These are phyloP conservation scores for Epistrophe eligans DNA, from an alignment of 2,888 invertebrate species.

Conservation along the genomic window DNA sequence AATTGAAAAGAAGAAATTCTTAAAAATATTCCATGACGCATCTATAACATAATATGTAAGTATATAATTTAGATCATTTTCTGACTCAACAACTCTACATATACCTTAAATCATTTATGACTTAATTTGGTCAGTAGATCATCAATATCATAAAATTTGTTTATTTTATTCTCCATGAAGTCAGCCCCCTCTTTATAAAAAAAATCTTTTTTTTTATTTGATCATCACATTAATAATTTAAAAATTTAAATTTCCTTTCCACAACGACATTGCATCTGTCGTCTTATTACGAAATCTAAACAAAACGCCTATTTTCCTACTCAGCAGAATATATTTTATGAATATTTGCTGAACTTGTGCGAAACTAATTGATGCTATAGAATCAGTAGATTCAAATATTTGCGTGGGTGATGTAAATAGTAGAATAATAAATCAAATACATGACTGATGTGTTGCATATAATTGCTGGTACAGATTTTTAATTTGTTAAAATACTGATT, in stretches of 20 bases:
- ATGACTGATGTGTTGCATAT: background rate
- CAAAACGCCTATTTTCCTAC: conserved; percentile 20
- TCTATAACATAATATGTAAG: no score
- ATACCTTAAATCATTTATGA: background rate
- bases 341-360: conserved; percentile 33
- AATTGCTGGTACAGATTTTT: background rate
- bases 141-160: conserved; percentile 16
- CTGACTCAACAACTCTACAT: background rate
- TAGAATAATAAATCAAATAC: background rate
- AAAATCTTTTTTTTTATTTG: background rate
- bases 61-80: conserved; percentile 1
- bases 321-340: background rate
- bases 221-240: conserved; percentile 4
- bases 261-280: conserved; percentile 31
- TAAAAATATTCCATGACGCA: background rate
- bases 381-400: background rate
- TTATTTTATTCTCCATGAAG: conserved; percentile 18
- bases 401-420: conserved; percentile 19
- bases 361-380: conserved; percentile 29
- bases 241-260: conserved; percentile 23
- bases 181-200: background rate
- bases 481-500: no score
- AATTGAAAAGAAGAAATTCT: no score
- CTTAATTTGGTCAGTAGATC: conserved; percentile 26
- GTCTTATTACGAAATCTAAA: conserved; percentile 27